These are phyloP conservation scores for Nemoura dubitans DNA, from an alignment of 2,888 invertebrate species.

Conservation along the genomic window DNA sequence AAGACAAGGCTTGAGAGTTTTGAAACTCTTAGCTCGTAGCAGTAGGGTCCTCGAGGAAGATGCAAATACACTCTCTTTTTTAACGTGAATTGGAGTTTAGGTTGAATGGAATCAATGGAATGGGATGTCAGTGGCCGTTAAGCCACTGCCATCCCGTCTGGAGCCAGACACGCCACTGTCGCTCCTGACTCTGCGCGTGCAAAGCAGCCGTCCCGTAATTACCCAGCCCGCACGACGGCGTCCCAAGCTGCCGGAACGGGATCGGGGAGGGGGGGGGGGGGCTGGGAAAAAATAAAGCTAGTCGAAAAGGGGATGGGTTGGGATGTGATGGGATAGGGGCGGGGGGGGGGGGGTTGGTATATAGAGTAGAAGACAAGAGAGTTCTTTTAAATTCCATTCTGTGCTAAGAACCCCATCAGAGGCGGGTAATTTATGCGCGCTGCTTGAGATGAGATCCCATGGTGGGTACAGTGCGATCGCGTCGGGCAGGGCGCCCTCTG, in stretches of 20 bases:
- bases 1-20: too few relatives aligned
- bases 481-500: background rate
- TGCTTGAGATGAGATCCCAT: background rate
- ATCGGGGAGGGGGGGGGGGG: background rate
- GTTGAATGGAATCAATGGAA: too few relatives aligned
- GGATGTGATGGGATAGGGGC: background rate
- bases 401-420: background rate
- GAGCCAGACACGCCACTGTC: too few relatives aligned
- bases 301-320: background rate
- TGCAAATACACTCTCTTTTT: too few relatives aligned
- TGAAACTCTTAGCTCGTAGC: too few relatives aligned
- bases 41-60: too few relatives aligned
- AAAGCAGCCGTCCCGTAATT: background rate
- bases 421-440: background rate
- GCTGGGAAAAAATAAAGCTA: background rate
- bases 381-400: slow-evolving; percentile 4
- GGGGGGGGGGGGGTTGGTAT: background rate
- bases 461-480: background rate
- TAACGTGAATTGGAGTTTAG: too few relatives aligned
- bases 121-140: too few relatives aligned
- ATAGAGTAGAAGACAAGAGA: slow-evolving; percentile 1
- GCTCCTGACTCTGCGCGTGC: too few relatives aligned
- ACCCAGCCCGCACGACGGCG: background rate
- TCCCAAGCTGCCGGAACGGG: background rate
- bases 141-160: too few relatives aligned